Percentiles rank a stretch among this genome's conserved stretches.
phyloP scores from a whole-genome alignment of 1,140 invertebrate species.

The Tetramorium simillimum region DNA sequence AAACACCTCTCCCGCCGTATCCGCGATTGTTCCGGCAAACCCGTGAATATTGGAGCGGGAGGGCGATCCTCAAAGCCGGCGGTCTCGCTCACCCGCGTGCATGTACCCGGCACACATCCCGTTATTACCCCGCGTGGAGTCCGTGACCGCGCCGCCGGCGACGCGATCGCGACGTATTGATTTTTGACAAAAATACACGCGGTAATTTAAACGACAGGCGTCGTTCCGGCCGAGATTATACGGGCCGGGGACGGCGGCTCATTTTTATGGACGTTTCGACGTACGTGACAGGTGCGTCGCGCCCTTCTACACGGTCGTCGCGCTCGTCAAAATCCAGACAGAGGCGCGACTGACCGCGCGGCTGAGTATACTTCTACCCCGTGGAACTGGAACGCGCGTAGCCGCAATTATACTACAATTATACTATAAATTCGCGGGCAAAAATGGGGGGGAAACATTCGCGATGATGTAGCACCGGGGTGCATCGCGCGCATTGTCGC shows the following conservation, averaged over 20 bases:
- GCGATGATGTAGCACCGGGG: slow-evolving; percentile 25
- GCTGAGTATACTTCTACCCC: slow-evolving; percentile 23
- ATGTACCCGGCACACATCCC: background rate
- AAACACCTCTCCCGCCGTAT: background rate
- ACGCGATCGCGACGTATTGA: slow-evolving; percentile 48
- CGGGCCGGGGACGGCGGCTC: slow-evolving; percentile 40
- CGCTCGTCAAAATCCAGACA: slow-evolving; percentile 45
- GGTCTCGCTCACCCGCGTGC: background rate
- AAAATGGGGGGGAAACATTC: slow-evolving; percentile 17
- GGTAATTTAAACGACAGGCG: slow-evolving; percentile 59
- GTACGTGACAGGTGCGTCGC: slow-evolving; percentile 50
- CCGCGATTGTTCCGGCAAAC: slow-evolving; percentile 7
- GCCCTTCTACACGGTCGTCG: slow-evolving; percentile 11
- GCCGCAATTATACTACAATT: slow-evolving; percentile 41
- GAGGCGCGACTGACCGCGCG: slow-evolving; percentile 29
- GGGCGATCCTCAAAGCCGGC: background rate
- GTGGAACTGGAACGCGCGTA: background rate
- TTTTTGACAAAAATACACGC: slow-evolving; percentile 59
- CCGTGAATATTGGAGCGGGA: slow-evolving; percentile 17
- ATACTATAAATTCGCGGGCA: slow-evolving; percentile 28
- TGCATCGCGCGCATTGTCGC: background rate
- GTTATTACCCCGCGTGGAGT: slow-evolving; percentile 31
- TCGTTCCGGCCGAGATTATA: slow-evolving; percentile 48
- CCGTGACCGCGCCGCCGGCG: background rate
- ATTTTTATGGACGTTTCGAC: slow-evolving; percentile 60